Conservation (phyloP, 37 sponge, comb jelly and placozoan genomes). For the Mnemiopsis leidyi region DNA sequence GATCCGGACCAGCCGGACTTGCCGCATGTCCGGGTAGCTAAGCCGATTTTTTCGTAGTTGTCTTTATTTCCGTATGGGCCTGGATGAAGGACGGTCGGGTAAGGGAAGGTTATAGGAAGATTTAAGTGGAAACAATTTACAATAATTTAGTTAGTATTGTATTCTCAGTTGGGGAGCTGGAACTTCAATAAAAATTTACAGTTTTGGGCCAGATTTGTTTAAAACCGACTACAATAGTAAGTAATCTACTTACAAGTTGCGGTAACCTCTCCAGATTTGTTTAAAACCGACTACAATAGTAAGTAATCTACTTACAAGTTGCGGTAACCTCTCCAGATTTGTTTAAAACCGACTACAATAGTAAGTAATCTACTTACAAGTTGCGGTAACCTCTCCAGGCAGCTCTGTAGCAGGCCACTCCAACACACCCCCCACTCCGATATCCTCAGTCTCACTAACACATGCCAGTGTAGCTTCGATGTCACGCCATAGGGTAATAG, state of each 20-base stretch:
- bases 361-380: neutral
- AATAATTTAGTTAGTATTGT: neutral
- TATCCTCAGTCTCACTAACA: neutral
- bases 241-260: too few species aligned
- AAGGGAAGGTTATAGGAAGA: neutral
- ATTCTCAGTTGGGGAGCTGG: too few species aligned
- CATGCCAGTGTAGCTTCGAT: neutral
- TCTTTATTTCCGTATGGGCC: neutral
- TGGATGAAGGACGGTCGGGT: conserved; percentile 2
- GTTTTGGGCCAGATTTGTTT: too few species aligned
- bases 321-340: too few species aligned
- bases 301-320: too few species aligned
- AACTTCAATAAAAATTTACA: too few species aligned
- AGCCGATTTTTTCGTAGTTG: neutral
- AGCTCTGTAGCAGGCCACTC: neutral
- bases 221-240: too few species aligned
- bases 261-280: too few species aligned
- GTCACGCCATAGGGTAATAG: neutral
- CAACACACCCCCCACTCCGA: neutral
- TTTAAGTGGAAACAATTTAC: neutral
- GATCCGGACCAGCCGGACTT: neutral
- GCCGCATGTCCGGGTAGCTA: neutral
- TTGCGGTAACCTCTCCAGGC: neutral
- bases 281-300: too few species aligned
- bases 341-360: neutral